Evolutionary conservation across 2,797 vertebrate genomes (phyloP), one percentile per base, ranked within the genome.

Genomic region (Sternarchorhynchus goeldii): DNA sequence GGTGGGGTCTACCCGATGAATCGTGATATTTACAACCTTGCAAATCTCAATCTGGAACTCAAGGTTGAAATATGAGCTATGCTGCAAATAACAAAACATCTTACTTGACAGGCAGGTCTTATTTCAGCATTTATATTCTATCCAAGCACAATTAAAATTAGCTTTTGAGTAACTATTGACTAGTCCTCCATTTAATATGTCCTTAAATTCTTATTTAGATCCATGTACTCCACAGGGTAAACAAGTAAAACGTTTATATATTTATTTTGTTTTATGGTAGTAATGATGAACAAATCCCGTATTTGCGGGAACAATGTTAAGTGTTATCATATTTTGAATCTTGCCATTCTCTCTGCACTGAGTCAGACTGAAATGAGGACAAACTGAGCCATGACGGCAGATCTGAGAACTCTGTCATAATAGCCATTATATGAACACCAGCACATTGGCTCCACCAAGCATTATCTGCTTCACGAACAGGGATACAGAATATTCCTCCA

Each of bases 11-110:
- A 67, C 57, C 81, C 25, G 32, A 66, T 20, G 69, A 60, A 74
- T 36, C 73, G 59, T 50, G 64, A 63, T 62, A 50, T 73, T 75
- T 79, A 67, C 39, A 45, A 78, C 20, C 20, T 25, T 36, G 29
- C 29, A 36, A 64, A 20, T 62, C 58, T 41, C 57, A 76, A 78
- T 65, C 59, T 55, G 66, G 31, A 73, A 75, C 58, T 12, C 7
- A 64, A 32, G 8, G n/a, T 31, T 59, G 41, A 77, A 66, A 79
- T 76, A 74, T 81, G 63, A 79, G 68, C 67, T 70, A 32, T 14
- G 25, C 36, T 71, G 31, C 25, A 68, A 78, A 77, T 16, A 59
- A 41, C 14, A 25, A 69, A 78, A 69, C 50, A 70, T 5, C 16
- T 21, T 45, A 31, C 10, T 58, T n/a, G 25, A 18, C 10, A 16